A percentile compares a stretch with the other conserved stretches of the same genome.
These are phyloP conservation scores for Formica exsecta DNA, from an alignment of 1,140 invertebrate species.

Conservation along the genomic window DNA sequence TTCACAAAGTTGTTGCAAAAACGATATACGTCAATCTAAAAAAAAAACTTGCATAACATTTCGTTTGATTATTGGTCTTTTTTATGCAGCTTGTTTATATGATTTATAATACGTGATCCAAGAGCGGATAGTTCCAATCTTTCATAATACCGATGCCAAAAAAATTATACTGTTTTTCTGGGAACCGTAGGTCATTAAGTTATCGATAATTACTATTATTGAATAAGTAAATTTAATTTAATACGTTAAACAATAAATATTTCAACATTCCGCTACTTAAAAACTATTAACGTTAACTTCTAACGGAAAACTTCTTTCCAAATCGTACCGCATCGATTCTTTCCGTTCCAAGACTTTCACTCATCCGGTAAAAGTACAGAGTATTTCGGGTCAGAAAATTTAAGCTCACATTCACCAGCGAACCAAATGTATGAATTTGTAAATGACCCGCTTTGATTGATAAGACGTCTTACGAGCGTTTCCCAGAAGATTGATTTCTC, in stretches of 20 bases:
- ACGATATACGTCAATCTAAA: neutral
- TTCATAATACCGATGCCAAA: neutral
- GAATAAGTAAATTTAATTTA: neutral
- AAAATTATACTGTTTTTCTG: slow-evolving; percentile 1
- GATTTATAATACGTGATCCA: neutral
- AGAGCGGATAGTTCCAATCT: neutral
- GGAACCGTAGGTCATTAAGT: neutral
- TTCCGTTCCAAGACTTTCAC: neutral
- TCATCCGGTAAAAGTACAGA: neutral
- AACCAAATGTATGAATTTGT: neutral
- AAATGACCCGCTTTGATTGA: neutral
- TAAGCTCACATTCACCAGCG: neutral
- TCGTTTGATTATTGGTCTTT: neutral
- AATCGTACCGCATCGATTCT: neutral
- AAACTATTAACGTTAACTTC: neutral
- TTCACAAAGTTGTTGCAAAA: slow-evolving; percentile 5
- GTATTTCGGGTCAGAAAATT: neutral
- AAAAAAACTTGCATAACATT: slow-evolving; percentile 9
- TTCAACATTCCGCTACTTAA: neutral
- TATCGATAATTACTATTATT: neutral
- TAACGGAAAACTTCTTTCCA: neutral
- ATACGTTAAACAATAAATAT: neutral
- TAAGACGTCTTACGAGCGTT: slow-evolving; percentile 22
- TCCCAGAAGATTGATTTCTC: slow-evolving; percentile 63
- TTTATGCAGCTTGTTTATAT: neutral